Conservation (phyloP, 1,140 invertebrate species). For the Bicyclus anynana region DNA sequence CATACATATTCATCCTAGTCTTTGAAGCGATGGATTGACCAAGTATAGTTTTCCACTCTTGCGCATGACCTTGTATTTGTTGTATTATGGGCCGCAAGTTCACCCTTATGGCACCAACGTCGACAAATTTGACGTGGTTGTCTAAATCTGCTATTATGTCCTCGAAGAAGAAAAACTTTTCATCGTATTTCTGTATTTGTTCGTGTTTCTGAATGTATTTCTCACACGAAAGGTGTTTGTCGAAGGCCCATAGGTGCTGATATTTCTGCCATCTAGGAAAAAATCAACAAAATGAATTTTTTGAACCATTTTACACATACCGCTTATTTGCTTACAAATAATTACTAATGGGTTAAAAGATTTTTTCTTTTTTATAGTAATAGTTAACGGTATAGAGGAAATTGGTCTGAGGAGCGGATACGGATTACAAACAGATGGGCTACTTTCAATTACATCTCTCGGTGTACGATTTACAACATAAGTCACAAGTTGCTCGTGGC, state of each 20-base stretch:
- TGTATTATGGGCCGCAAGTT: conserved; percentile 82
- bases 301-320: not conserved
- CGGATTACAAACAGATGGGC: too few species aligned
- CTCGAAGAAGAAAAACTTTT: conserved; percentile 90
- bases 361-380: too few species aligned
- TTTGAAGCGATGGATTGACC: conserved; percentile 79
- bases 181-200: conserved; percentile 86
- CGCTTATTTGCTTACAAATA: too few species aligned
- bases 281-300: not conserved
- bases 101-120: conserved; percentile 82
- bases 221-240: conserved; percentile 86
- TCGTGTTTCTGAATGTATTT: conserved; percentile 86
- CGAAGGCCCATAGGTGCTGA: conserved; percentile 87
- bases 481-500: too few species aligned
- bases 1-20: conserved; percentile 80
- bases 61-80: conserved; percentile 81
- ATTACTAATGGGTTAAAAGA: too few species aligned
- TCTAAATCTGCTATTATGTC: conserved; percentile 85
- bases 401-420: too few species aligned
- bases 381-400: too few species aligned
- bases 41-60: conserved; percentile 84
- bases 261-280: conserved; percentile 84
- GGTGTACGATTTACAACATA: too few species aligned
- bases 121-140: conserved; percentile 77
- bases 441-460: too few species aligned